Conservation (phyloP, 2,888 invertebrate genomes). For the Eupeodes luniger region DNA sequence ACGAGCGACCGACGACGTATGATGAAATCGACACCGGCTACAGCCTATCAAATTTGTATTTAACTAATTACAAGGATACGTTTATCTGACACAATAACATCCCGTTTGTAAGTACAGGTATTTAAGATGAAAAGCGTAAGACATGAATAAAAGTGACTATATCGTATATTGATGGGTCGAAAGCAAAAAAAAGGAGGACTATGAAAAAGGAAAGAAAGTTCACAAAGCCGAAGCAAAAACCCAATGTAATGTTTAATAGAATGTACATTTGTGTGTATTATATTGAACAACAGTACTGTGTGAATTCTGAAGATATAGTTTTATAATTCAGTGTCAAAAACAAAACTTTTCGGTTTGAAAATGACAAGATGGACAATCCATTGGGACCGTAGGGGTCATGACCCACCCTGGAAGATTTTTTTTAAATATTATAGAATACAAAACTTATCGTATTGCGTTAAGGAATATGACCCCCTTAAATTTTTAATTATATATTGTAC, state of each 20-base stretch:
- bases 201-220: neutral
- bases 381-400: too few species aligned
- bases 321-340: too few species aligned
- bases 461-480: too few species aligned
- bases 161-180: neutral
- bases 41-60: constrained; percentile 66
- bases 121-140: constrained; percentile 40
- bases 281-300: constrained; percentile 4
- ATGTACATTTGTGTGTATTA: neutral
- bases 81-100: constrained; percentile 66
- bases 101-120: constrained; percentile 35
- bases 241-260: neutral
- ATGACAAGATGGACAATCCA: too few species aligned
- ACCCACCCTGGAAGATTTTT: too few species aligned
- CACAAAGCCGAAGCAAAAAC: constrained; percentile 8
- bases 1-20: too few species aligned
- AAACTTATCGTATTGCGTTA: too few species aligned
- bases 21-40: constrained; percentile 20
- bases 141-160: constrained; percentile 12
- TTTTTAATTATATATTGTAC: too few species aligned
- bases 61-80: constrained; percentile 68
- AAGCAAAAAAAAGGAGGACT: neutral
- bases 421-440: too few species aligned
- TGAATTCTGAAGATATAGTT: neutral
- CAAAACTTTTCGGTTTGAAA: too few species aligned